These are phyloP conservation scores for Tholera decimalis DNA, from an alignment of 2,888 invertebrate genomes.

Conservation along the genomic window DNA sequence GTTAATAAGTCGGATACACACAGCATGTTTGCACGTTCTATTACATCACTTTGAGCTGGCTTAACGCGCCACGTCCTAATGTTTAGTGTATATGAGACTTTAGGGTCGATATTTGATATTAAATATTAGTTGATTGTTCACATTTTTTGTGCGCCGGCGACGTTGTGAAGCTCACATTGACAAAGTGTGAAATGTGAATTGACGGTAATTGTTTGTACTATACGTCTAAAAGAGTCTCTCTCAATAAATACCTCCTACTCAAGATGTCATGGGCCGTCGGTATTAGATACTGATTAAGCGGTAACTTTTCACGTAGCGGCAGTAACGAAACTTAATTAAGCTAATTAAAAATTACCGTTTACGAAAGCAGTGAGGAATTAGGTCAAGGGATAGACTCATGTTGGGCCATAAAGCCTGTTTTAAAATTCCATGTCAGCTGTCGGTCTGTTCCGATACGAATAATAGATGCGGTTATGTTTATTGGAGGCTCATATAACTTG, in stretches of 20 bases:
- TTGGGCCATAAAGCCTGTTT: constrained; percentile 85
- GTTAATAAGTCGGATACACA: constrained; percentile 89
- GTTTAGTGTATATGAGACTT: constrained; percentile 88
- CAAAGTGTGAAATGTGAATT: constrained; percentile 79
- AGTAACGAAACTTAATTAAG: constrained; percentile 66
- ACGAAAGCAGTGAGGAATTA: constrained; percentile 75
- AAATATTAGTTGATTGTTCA: constrained; percentile 88
- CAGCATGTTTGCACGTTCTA: constrained; percentile 84
- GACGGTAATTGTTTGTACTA: constrained; percentile 61
- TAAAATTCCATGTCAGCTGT: constrained; percentile 87
- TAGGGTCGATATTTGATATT: constrained; percentile 86
- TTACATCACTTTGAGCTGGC: constrained; percentile 89
- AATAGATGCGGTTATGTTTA: constrained; percentile 90
- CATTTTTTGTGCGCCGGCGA: constrained; percentile 80
- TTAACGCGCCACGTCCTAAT: constrained; percentile 88
- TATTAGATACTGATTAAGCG: neutral
- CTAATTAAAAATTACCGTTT: constrained; percentile 77
- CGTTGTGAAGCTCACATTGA: constrained; percentile 82
- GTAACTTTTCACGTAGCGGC: neutral
- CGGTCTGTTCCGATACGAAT: constrained; percentile 76
- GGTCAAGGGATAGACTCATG: constrained; percentile 82
- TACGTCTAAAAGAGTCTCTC: constrained; percentile 46
- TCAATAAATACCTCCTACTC: constrained; percentile 57
- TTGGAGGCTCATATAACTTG: constrained; percentile 89
- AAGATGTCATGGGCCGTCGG: constrained; percentile 30